Conservation (phyloP, 2,113 vertebrate species). For the Leptobrachium leishanense region DNA sequence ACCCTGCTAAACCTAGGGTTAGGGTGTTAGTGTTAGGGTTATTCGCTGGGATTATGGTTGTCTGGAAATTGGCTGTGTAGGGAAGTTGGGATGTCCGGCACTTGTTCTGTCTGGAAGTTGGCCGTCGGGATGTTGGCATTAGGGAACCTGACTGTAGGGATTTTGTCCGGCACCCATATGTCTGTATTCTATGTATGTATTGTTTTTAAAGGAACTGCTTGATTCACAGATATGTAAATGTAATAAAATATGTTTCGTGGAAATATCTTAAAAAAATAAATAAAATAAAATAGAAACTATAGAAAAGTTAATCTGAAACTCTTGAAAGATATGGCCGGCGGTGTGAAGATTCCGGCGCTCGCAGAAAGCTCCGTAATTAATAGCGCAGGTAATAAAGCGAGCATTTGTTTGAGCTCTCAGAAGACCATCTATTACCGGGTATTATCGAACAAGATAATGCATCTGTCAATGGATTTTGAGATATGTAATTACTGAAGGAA, state of each 20-base stretch:
- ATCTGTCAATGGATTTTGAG: constrained; percentile 20
- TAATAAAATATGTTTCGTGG: constrained; percentile 3
- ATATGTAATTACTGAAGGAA: constrained; percentile 11
- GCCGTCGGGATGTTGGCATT: too few species aligned
- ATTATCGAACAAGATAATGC: constrained; percentile 20
- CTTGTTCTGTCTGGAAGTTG: too few species aligned
- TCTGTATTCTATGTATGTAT: too few species aligned
- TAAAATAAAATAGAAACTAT: too few species aligned
- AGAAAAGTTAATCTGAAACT: constrained; percentile 3
- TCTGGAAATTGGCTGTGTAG: too few species aligned
- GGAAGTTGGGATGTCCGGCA: too few species aligned
- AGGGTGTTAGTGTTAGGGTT: too few species aligned
- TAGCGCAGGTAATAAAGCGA: not conserved
- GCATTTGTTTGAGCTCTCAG: not conserved
- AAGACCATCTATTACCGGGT: constrained; percentile 13
- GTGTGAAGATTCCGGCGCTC: not conserved
- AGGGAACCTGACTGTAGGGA: too few species aligned
- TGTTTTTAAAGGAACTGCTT: too few species aligned
- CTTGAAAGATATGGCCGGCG: not conserved
- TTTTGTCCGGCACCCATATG: too few species aligned
- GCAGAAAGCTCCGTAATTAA: constrained; percentile 15
- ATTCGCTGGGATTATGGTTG: too few species aligned
- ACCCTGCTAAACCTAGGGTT: too few species aligned
- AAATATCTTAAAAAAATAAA: constrained; percentile 29
- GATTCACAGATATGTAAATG: constrained; percentile 21